These are phyloP conservation scores for Drosophila parabipectinata DNA, from an alignment of 1,140 invertebrate species.

Conservation along the genomic window DNA sequence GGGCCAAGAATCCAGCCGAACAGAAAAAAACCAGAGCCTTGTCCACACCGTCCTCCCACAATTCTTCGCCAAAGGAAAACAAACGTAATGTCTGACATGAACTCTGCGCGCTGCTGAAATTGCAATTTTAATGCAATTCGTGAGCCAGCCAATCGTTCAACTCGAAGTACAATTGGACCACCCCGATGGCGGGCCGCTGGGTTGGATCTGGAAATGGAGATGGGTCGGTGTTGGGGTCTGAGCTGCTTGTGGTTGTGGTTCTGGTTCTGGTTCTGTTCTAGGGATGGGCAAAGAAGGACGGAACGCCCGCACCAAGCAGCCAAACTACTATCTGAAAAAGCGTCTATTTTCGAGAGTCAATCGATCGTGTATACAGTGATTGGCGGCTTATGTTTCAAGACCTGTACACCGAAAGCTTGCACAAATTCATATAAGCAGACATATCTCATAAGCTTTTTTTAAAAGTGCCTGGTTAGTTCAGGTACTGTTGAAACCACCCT, in stretches of 20 bases:
- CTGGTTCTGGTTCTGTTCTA: conserved; percentile 30
- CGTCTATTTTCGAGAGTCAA: conserved; percentile 24
- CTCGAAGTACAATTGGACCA: conserved; percentile 81
- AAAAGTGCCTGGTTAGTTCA: not conserved
- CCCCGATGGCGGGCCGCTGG: conserved; percentile 53
- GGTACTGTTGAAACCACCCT: conserved; percentile 37
- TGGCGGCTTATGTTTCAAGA: not conserved
- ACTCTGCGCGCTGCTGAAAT: conserved; percentile 83
- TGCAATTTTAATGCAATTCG: conserved; percentile 84
- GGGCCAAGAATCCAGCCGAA: conserved; percentile 7
- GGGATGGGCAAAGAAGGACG: conserved; percentile 27
- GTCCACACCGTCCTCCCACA: conserved; percentile 64
- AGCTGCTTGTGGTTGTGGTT: not conserved
- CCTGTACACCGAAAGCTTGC: not conserved
- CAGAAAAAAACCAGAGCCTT: not conserved
- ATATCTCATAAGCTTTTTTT: too few relatives aligned
- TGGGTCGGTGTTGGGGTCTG: not conserved
- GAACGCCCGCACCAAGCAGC: conserved; percentile 40
- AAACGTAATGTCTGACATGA: conserved; percentile 82
- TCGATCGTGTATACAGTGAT: not conserved
- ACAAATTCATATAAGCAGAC: not conserved
- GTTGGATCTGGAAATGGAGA: conserved; percentile 13
- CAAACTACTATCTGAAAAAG: conserved; percentile 42
- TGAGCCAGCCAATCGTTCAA: conserved; percentile 80
- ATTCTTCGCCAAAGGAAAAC: conserved; percentile 32